Conservation (phyloP, 2,888 invertebrate species). For the Mechanitis messenoides region DNA sequence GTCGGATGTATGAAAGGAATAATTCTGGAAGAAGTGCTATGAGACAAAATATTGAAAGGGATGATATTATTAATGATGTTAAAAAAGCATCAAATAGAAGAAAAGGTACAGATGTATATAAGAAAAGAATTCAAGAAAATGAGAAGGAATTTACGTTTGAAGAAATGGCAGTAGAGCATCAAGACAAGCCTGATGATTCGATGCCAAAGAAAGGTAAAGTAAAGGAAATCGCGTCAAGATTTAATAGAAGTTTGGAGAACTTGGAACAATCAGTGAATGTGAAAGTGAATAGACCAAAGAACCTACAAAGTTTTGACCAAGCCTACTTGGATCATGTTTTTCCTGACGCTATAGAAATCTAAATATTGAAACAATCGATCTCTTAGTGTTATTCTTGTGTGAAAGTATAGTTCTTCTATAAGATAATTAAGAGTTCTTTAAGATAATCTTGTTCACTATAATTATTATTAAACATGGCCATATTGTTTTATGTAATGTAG, state of each 20-base stretch:
- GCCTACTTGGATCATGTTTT: slow-evolving; percentile 79
- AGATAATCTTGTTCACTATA: slow-evolving; percentile 17
- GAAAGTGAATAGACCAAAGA: slow-evolving; percentile 73
- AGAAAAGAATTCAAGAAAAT: slow-evolving; percentile 29
- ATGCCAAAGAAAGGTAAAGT: slow-evolving; percentile 65
- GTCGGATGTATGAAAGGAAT: slow-evolving; percentile 55
- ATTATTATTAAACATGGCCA: slow-evolving; percentile 24
- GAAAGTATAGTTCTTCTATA: slow-evolving; percentile 22
- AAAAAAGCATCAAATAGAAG: slow-evolving; percentile 48
- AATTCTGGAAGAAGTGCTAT: slow-evolving; percentile 45
- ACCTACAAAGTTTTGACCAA: slow-evolving; percentile 76
- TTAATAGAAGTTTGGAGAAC: slow-evolving; percentile 53
- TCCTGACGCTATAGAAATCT: slow-evolving; percentile 73
- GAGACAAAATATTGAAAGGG: slow-evolving; percentile 32
- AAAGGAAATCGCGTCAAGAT: slow-evolving; percentile 65
- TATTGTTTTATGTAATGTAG: slow-evolving; percentile 28
- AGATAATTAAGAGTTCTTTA: slow-evolving; percentile 20
- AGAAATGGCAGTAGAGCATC: slow-evolving; percentile 36
- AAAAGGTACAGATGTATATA: slow-evolving; percentile 32
- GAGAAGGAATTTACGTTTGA: slow-evolving; percentile 43
- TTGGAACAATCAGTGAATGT: slow-evolving; percentile 40
- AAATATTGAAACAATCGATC: slow-evolving; percentile 32
- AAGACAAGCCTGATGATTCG: slow-evolving; percentile 37
- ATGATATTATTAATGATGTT: slow-evolving; percentile 33
- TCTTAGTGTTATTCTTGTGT: slow-evolving; percentile 34